Conservation (phyloP, 1,140 invertebrate species). For the Planococcus citri region DNA sequence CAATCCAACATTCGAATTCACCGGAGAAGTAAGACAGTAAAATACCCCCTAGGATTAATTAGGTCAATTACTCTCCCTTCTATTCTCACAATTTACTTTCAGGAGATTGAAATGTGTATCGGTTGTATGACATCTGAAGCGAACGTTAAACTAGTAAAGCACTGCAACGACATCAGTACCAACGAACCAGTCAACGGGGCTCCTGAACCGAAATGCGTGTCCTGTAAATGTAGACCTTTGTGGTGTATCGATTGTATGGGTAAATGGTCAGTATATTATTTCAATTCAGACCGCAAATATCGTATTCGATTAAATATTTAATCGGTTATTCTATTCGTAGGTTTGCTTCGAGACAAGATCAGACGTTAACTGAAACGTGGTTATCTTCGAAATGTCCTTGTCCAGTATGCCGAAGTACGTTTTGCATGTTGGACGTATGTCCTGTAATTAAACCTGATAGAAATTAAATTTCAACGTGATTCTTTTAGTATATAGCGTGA, state of each 20-base stretch:
- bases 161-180: conserved; percentile 40
- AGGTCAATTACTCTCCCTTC: too few species aligned
- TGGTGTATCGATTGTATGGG: conserved; percentile 80
- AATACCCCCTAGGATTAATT: conserved; percentile 1
- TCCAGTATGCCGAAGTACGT: conserved; percentile 71
- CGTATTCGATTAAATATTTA: conserved; percentile 21
- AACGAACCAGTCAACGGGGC: conserved; percentile 27
- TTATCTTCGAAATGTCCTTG: conserved; percentile 73
- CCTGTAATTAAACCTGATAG: conserved; percentile 24
- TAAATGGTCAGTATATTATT: conserved; percentile 50
- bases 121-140: conserved; percentile 71
- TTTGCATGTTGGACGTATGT: conserved; percentile 75
- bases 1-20: conserved; percentile 51
- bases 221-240: conserved; percentile 66
- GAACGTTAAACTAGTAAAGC: conserved; percentile 67
- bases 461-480: neutral
- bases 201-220: conserved; percentile 39
- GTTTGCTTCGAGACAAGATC: conserved; percentile 71
- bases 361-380: conserved; percentile 60
- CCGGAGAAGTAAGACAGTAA: conserved; percentile 44
- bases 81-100: conserved; percentile 28
- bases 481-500: too few species aligned
- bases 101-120: conserved; percentile 71
- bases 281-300: conserved; percentile 6
- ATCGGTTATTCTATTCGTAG: conserved; percentile 31